Evolutionary conservation across 2,888 invertebrate species (phyloP).

Genomic region (Dryomyza anilis): DNA sequence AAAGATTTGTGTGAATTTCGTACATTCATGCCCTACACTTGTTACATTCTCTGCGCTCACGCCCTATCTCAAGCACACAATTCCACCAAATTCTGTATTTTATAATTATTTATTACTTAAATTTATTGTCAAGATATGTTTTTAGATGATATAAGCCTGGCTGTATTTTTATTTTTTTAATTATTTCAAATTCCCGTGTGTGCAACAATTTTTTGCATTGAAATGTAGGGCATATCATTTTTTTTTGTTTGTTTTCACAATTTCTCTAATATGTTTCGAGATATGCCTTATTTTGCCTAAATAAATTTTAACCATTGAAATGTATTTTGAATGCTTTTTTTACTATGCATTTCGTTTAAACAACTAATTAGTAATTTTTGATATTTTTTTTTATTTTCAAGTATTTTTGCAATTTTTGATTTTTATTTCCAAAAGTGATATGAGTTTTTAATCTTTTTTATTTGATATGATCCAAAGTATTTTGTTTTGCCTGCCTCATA

Average conservation of each 20-base stretch:
- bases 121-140: constrained; percentile 61
- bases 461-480: too few species aligned
- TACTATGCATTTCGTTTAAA: too few species aligned
- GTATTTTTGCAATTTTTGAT: constrained; percentile 11
- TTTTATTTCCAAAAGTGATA: not conserved
- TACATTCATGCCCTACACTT: not conserved
- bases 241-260: too few species aligned
- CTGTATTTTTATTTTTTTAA: constrained; percentile 42
- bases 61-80: constrained; percentile 32
- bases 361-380: not conserved
- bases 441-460: too few species aligned
- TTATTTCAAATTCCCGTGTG: too few species aligned
- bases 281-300: too few species aligned
- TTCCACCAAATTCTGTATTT: constrained; percentile 45
- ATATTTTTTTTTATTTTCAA: not conserved
- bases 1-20: not conserved
- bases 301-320: too few species aligned
- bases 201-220: constrained; percentile 22
- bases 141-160: constrained; percentile 62
- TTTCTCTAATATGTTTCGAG: too few species aligned
- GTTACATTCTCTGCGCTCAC: not conserved
- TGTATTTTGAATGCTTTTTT: too few species aligned
- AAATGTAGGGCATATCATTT: too few species aligned
- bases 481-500: not conserved
- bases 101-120: too few species aligned